These are phyloP conservation scores for Acheta domesticus DNA, from an alignment of 2,888 invertebrate genomes.

Conservation along the genomic window DNA sequence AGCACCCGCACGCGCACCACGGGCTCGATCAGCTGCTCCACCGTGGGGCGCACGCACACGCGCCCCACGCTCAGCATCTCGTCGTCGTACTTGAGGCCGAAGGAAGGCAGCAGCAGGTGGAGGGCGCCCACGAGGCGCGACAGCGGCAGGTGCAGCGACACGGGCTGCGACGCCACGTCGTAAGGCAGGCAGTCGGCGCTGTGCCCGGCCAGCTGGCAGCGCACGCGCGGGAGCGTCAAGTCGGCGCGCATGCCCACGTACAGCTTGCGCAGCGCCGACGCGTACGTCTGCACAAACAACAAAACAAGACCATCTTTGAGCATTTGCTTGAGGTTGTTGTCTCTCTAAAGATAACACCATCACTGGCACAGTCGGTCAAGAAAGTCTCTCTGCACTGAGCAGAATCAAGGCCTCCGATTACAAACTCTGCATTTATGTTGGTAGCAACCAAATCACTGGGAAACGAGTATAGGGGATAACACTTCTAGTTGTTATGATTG, in stretches of 20 bases:
- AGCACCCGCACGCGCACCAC: slow-evolving; percentile 81
- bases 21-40: slow-evolving; percentile 87
- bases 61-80: slow-evolving; percentile 58
- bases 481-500: too few species aligned
- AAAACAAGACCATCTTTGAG: too few species aligned
- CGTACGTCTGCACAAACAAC: slow-evolving; percentile 52
- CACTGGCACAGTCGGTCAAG: too few species aligned
- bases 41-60: slow-evolving; percentile 57
- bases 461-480: too few species aligned
- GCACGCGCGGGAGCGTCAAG: slow-evolving; percentile 48
- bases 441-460: too few species aligned
- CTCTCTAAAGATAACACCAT: too few species aligned
- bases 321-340: too few species aligned
- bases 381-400: too few species aligned
- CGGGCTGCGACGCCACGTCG: slow-evolving; percentile 81
- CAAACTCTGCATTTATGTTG: too few species aligned
- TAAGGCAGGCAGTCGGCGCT: slow-evolving; percentile 79
- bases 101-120: slow-evolving; percentile 73
- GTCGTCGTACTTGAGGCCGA: slow-evolving; percentile 71
- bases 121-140: slow-evolving; percentile 88
- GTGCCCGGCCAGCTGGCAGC: slow-evolving; percentile 69
- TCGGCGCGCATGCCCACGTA: slow-evolving; percentile 52
- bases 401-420: too few species aligned
- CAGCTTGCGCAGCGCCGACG: slow-evolving; percentile 67
- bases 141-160: slow-evolving; percentile 93